Evolutionary conservation across 1,140 invertebrate genomes (phyloP), one percentile per base, ranked within the genome.

Genomic region (Saxidomus purpurata): DNA sequence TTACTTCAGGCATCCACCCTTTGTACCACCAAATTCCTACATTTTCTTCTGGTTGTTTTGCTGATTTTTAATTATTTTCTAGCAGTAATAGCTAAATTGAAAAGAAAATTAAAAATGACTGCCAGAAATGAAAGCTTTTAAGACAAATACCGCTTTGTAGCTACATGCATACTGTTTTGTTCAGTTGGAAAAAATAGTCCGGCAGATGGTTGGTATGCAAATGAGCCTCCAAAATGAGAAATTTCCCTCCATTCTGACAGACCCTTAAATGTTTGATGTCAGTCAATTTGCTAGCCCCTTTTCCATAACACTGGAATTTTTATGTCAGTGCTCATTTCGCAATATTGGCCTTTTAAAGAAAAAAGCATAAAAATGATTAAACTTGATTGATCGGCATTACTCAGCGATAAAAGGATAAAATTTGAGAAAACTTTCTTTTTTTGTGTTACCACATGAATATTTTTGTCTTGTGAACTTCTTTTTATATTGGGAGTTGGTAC

Each of bases 181-280:
- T 79, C 28, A 15, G 28, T 55, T 25, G 15, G 17, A 22, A 34
- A 52, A 52, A 79, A 79, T 79, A 49, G 28, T 8, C 17, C 19
- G 25, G 31, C 76, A 79, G 76, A 79, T 79, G 76, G 76, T 17
- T 0, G 3, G 1, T 79, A 79, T 79, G 76, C 76, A 79, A 79
- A 79, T 79, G 8, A 55, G 19, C 15, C 25, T 55, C 22, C 8
- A 38, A 52, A 79, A 31, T 36, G 43, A 55, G 76, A 49, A 34
- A 59, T 79, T 79, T 38, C 47, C 15, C 76, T 52, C 22, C 22
- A 79, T 79, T 19, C 19, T 79, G 76, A 79, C 76, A 79, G 76
- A 59, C 47, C 76, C 47, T 31, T 55, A 79, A 79, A 79, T 79
- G 76, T 79, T 55, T 79, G 47, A 36, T 79, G 76, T 79, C 76